Base-by-base conservation (phyloP, 2,113 vertebrate genomes). In the Pongo pygmaeus region DNA sequence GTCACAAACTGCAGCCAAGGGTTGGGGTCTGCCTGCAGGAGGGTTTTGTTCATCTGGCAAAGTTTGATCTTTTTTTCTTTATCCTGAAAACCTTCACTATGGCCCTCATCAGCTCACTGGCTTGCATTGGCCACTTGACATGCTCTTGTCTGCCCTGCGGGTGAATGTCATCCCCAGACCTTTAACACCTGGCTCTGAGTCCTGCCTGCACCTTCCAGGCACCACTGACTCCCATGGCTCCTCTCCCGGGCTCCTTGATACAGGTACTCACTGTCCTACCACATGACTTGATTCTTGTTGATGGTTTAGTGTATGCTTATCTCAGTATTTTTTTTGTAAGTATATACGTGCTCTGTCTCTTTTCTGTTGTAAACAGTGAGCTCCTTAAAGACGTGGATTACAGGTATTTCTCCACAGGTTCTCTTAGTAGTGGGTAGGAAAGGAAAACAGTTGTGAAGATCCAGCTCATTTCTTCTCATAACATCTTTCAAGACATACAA, bases 201-300 rank as follows among this genome's bases (percentile, higher is more conserved):
- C 25, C 55, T 35, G 9, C 12, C 27, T 8, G 52, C 7, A 9
- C 61, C 80, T 74, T 35, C 25, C 32, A 75, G 72, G 20, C 13
- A 18, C 46, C 91, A 40, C 22, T n/a, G 38, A 18, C 52, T 55
- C 8, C 75, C 7, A 14, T 4, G 1, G 5, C 32, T 32, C 13
- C 8, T 9, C 43, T 52, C 17, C 0, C 2, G 14, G 13, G 35
- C 1, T 52, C 55, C 20, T 70, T 1, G 43, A 38, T 8, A 8
- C 18, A 32, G 5, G 25, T 27, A 32, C 32, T 35, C n/a, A 1
- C 75, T 12, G 35, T 46, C 35, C 40, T 16, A 30, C 32, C 48
- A n/a, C 16, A 6, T 0, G 9, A 35, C 30, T 14, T 57, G 23
- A 25, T 75, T 75, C 46, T 50, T 74, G n/a, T 46, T 27, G n/a